Evolutionary conservation across 2,797 vertebrate species (phyloP).

Genomic region (Takifugu ocellatus): DNA sequence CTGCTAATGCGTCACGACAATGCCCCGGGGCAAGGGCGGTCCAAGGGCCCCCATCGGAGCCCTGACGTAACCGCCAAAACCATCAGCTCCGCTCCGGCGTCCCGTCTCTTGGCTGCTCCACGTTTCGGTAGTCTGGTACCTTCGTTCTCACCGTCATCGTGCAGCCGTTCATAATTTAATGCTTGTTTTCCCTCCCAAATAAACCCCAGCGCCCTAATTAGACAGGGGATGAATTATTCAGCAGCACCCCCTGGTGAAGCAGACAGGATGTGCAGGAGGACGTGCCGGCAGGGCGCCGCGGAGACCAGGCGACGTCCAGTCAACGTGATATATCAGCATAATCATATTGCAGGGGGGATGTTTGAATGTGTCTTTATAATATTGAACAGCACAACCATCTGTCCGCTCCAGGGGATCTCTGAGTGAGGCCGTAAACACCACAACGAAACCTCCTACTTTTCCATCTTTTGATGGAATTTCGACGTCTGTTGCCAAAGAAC

Average conservation of each 20-base stretch:
- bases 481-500: background rate
- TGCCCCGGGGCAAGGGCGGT: background rate
- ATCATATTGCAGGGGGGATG: background rate
- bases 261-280: conserved; percentile 12
- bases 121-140: conserved; percentile 17
- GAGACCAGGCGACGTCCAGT: conserved; percentile 4
- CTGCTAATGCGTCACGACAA: too few species aligned
- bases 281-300: conserved; percentile 20
- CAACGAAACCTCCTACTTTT: conserved; percentile 11
- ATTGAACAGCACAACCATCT: too few species aligned
- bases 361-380: conserved; percentile 1
- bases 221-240: conserved; percentile 58
- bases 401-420: background rate
- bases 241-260: conserved; percentile 13
- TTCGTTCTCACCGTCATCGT: conserved; percentile 31
- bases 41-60: background rate
- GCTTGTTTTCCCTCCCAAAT: conserved; percentile 44
- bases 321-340: background rate
- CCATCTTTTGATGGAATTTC: conserved; percentile 4
- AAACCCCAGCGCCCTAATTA: conserved; percentile 49
- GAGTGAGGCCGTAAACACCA: conserved; percentile 4
- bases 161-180: conserved; percentile 43
- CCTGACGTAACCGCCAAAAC: conserved; percentile 1
- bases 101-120: background rate
- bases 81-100: conserved; percentile 11